phyloP scores from a whole-genome alignment of 1,140 invertebrate genomes.

The Drosophila tsacasi region DNA sequence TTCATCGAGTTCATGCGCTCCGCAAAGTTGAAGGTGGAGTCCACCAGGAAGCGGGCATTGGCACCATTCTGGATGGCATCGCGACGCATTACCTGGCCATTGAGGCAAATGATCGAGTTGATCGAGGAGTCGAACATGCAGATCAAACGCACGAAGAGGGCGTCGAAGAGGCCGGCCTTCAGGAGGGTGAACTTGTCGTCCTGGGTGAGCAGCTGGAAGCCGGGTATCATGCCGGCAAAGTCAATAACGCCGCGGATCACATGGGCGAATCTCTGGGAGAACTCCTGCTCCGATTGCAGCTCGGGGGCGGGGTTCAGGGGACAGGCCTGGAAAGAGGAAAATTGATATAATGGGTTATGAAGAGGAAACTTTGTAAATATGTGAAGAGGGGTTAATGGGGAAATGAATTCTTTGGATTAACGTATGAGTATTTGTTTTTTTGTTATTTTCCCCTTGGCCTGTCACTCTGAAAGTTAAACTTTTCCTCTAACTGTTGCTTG shows the following conservation, averaged over 20 bases:
- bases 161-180: constrained; percentile 98
- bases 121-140: constrained; percentile 97
- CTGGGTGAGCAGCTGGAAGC: constrained; percentile 96
- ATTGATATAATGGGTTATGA: neutral
- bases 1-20: constrained; percentile 96
- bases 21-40: constrained; percentile 98
- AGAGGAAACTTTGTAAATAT: neutral
- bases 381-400: neutral
- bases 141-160: constrained; percentile 95
- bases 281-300: constrained; percentile 95
- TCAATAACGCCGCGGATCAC: constrained; percentile 98
- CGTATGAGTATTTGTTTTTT: neutral
- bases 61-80: constrained; percentile 95
- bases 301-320: constrained; percentile 94
- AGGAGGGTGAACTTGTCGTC: constrained; percentile 98
- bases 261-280: constrained; percentile 96
- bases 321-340: constrained; percentile 63
- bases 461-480: constrained; percentile 13
- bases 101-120: constrained; percentile 96
- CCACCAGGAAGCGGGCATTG: constrained; percentile 97
- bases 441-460: constrained; percentile 1
- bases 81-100: constrained; percentile 95
- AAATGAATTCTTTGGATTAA: neutral
- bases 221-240: constrained; percentile 98
- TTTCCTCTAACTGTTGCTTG: constrained; percentile 52